Percentiles rank a stretch among this genome's conserved stretches.
Conservation (phyloP, 2,797 vertebrate species). For the Delichon dasypus region DNA sequence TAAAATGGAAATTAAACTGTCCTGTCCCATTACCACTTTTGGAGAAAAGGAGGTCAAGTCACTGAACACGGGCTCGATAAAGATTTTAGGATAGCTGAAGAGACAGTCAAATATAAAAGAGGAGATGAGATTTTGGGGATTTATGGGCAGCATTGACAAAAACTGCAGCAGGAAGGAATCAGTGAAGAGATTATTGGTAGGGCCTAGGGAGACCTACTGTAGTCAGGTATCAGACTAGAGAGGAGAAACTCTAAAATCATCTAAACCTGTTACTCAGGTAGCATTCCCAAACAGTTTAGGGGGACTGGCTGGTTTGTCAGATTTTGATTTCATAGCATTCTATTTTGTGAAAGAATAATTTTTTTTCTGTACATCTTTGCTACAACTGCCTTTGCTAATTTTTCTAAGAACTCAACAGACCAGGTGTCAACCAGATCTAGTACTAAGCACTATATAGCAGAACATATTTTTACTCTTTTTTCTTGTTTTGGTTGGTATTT, state of each 20-base stretch:
- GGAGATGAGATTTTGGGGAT: neutral
- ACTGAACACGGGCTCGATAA: neutral
- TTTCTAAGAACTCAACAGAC: neutral
- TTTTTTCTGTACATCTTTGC: neutral
- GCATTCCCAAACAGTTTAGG: neutral
- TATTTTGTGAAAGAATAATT: neutral
- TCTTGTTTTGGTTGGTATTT: neutral
- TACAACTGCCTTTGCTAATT: neutral
- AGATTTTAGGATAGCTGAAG: neutral
- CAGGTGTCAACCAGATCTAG: neutral
- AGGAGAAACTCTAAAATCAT: neutral
- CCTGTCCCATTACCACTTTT: neutral
- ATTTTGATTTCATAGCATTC: neutral
- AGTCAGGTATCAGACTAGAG: neutral
- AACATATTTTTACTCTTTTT: neutral
- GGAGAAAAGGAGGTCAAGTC: neutral
- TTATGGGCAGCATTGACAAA: neutral
- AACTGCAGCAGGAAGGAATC: neutral
- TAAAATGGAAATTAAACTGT: neutral
- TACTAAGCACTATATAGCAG: neutral
- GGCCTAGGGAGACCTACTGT: neutral
- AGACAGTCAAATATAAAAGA: neutral
- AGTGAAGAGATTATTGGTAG: neutral
- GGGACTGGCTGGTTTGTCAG: neutral
- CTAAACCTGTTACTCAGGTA: neutral